Percentiles rank a stretch among this genome's conserved stretches.
These are phyloP conservation scores for Diarsia rubi DNA, from an alignment of 2,888 invertebrate genomes.

Conservation along the genomic window DNA sequence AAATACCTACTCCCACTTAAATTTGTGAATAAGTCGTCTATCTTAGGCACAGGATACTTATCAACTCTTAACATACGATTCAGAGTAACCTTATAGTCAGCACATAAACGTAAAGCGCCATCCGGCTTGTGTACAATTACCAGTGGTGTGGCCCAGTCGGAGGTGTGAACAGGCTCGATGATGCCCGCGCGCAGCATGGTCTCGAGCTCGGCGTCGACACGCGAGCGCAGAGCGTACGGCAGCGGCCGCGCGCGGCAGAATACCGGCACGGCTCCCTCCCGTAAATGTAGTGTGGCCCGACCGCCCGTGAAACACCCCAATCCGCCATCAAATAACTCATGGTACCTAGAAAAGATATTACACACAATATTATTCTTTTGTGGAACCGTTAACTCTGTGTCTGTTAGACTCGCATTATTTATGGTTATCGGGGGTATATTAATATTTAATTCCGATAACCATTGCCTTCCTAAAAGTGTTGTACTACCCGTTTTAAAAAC, in stretches of 20 bases:
- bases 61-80: constrained; percentile 1
- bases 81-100: constrained; percentile 1
- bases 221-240: no score
- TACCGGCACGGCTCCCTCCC: no score
- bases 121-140: constrained; percentile 3
- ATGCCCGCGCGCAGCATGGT: no score
- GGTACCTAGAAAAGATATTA: no score
- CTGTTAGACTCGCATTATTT: no score
- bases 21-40: not conserved
- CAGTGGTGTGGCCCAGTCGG: constrained; percentile 4
- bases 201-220: no score
- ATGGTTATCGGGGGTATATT: constrained; percentile 1
- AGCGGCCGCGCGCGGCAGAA: no score
- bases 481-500: not conserved
- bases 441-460: not conserved
- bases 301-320: no score
- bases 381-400: no score
- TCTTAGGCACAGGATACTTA: constrained; percentile 6
- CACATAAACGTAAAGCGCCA: not conserved
- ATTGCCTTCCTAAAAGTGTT: constrained; percentile 8
- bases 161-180: not conserved
- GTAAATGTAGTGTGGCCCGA: no score
- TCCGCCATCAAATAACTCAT: no score
- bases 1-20: not conserved
- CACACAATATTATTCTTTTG: no score